phyloP scores from a whole-genome alignment of 2,888 invertebrate species.

The Drosophila subquinaria region DNA sequence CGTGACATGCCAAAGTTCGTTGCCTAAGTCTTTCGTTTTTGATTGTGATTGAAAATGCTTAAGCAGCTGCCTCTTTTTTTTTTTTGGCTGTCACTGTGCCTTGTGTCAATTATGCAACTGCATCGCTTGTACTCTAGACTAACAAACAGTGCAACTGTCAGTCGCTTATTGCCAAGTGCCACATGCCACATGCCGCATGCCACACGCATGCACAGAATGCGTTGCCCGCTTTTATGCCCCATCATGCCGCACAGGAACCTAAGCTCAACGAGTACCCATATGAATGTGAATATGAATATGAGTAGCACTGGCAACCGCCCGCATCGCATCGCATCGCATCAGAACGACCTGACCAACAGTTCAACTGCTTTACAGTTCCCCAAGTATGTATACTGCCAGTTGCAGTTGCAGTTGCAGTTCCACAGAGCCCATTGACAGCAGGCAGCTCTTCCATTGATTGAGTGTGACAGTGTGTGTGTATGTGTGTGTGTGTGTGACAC shows the following conservation, averaged over 20 bases:
- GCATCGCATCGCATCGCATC: constrained; percentile 11
- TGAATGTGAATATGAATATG: constrained; percentile 1
- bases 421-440: constrained; percentile 21
- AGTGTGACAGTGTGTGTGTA: constrained; percentile 14
- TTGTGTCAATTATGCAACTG: constrained; percentile 50
- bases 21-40: constrained; percentile 49
- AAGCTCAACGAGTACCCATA: not conserved
- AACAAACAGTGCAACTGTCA: constrained; percentile 11
- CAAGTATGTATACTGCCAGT: not conserved
- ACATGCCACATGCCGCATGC: constrained; percentile 29
- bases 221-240: constrained; percentile 20
- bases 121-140: not conserved
- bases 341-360: constrained; percentile 19
- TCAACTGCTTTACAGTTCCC: not conserved
- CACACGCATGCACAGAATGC: constrained; percentile 44
- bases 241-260: constrained; percentile 28
- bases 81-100: not conserved
- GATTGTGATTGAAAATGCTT: constrained; percentile 43
- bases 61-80: constrained; percentile 3
- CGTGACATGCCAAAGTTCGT: constrained; percentile 54
- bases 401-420: not conserved
- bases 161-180: constrained; percentile 18
- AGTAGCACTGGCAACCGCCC: constrained; percentile 16
- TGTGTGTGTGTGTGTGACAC: not conserved
- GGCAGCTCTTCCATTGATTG: constrained; percentile 24